A percentile compares a stretch with the other conserved stretches of the same genome.
phyloP scores from a whole-genome alignment of 2,113 vertebrate genomes.

The Actinemys pallida region DNA sequence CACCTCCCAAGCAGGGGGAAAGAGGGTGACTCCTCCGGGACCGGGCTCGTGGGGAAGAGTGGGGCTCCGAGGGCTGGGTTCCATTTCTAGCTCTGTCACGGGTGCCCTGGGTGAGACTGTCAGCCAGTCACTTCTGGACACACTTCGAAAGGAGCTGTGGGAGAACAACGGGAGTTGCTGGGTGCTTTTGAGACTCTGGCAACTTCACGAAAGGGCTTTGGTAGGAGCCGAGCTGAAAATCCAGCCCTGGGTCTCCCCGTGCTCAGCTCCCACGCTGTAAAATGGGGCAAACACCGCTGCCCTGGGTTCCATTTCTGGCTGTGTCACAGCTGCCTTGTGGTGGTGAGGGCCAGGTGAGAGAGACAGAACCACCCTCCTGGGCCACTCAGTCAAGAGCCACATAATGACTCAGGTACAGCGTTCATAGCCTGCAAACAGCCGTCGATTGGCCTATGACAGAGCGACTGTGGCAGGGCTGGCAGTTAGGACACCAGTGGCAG shows the following conservation, averaged over 20 bases:
- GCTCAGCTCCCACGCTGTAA: background rate
- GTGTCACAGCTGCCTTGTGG: too few relatives aligned
- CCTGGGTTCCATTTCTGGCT: too few relatives aligned
- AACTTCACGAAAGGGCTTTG: background rate
- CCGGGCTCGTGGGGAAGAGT: rapidly evolving
- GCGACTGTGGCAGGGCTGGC: background rate
- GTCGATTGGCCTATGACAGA: too few relatives aligned
- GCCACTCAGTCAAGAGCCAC: background rate
- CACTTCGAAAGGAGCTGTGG: background rate
- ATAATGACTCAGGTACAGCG: background rate
- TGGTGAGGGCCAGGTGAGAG: background rate
- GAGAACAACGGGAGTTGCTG: background rate
- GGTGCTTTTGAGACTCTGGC: background rate
- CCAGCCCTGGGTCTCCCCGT: background rate
- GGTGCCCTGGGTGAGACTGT: background rate
- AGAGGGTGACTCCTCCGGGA: background rate
- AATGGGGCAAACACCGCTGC: too few relatives aligned
- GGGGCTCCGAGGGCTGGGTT: too few relatives aligned
- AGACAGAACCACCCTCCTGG: background rate
- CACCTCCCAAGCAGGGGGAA: rapidly evolving
- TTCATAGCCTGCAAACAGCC: background rate
- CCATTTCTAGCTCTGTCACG: rapidly evolving
- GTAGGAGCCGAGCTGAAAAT: background rate
- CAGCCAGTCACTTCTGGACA: background rate
- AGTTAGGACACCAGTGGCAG: background rate